These are phyloP conservation scores for Morbakka virulenta DNA, from an alignment of 30 jellyfish, hydroid and myxozoan genomes.

Conservation along the genomic window DNA sequence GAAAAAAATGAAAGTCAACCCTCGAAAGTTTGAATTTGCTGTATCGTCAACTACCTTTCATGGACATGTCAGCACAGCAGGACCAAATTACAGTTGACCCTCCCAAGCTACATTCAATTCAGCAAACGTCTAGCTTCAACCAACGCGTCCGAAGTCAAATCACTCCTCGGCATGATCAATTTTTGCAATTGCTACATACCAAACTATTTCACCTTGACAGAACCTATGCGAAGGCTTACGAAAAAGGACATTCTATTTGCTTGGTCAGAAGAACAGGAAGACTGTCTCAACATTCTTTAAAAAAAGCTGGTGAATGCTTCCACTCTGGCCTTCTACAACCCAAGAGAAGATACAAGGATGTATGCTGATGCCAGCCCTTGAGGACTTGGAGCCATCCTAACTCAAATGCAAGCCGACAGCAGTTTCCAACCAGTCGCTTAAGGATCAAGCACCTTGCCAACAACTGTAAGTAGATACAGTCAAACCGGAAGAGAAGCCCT, in stretches of 20 bases:
- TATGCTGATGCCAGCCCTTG: slow-evolving; percentile 23
- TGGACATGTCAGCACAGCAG: no score
- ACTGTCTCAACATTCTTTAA: slow-evolving; percentile 4
- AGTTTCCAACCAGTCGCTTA: slow-evolving; percentile 15
- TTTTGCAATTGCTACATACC: slow-evolving; percentile 8
- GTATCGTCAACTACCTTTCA: no score
- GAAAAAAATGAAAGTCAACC: no score
- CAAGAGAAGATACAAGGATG: slow-evolving; percentile 1
- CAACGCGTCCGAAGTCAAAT: slow-evolving; percentile 11
- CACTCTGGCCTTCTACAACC: slow-evolving; percentile 47
- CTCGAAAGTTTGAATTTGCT: no score
- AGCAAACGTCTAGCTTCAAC: no score
- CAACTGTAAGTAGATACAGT: slow-evolving; percentile 1
- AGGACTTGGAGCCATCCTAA: slow-evolving; percentile 54
- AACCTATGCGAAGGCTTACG: background rate
- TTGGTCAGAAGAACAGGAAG: slow-evolving; percentile 20
- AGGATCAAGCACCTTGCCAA: slow-evolving; percentile 18
- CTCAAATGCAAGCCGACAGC: slow-evolving; percentile 32
- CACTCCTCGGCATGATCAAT: slow-evolving; percentile 23
- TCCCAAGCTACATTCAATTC: no score
- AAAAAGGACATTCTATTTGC: background rate
- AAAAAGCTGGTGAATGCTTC: background rate
- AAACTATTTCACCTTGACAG: background rate
- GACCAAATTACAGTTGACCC: no score
- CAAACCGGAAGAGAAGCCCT: slow-evolving; percentile 49